Percentiles rank a stretch among this genome's conserved stretches.
phyloP scores from a whole-genome alignment of 1,140 invertebrate species.

The Micrasema longulum region DNA sequence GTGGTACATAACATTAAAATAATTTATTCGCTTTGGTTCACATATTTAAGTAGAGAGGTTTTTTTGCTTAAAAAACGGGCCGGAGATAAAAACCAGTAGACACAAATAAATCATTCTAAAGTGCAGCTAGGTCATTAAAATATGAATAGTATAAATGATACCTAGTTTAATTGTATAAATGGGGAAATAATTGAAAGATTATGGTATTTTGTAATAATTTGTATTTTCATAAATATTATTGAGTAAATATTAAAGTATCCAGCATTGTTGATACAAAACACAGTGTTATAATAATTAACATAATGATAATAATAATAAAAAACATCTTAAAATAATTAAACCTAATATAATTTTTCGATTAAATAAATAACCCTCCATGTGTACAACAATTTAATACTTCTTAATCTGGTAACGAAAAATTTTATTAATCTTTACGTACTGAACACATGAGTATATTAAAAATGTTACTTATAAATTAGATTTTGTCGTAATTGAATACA shows the following conservation, averaged over 20 bases:
- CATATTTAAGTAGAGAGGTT: no score
- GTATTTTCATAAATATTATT: conserved; percentile 25
- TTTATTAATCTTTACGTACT: conserved; percentile 29
- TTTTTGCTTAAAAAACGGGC: no score
- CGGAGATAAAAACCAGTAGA: no score
- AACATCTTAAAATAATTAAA: conserved; percentile 30
- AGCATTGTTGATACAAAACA: no score
- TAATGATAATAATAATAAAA: conserved; percentile 29
- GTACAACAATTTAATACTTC: conserved; percentile 27
- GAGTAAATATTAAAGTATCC: background rate
- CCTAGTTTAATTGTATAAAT: no score
- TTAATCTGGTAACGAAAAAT: conserved; percentile 35
- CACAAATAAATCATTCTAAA: no score
- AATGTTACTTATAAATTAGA: background rate
- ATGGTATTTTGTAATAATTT: conserved; percentile 17
- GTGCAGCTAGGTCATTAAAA: no score
- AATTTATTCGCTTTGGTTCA: no score
- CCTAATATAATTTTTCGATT: conserved; percentile 30
- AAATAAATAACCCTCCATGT: conserved; percentile 35
- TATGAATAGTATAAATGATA: no score
- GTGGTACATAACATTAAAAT: no score
- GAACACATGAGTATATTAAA: conserved; percentile 31
- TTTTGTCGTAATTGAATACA: conserved; percentile 6
- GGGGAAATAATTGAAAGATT: background rate
- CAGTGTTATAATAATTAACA: no score